phyloP scores from a whole-genome alignment of 2,113 vertebrate genomes.

The Indicator maculatus region DNA sequence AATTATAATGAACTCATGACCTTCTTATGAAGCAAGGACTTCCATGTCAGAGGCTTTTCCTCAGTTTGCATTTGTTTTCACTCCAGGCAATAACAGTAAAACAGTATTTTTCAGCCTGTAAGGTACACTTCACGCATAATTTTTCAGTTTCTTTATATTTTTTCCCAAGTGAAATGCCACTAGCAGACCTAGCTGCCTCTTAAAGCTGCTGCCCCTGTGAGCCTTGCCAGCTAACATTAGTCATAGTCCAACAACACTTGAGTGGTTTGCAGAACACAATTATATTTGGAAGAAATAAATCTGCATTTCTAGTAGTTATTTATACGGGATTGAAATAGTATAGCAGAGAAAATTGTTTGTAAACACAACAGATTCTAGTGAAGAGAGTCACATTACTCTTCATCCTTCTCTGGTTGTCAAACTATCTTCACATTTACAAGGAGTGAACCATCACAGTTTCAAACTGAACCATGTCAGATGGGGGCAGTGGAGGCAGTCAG shows the following conservation, averaged over 20 bases:
- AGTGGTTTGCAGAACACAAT: conserved; percentile 9
- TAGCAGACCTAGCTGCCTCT: neutral
- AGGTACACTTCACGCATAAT: neutral
- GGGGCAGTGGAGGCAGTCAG: neutral
- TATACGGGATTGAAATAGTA: neutral
- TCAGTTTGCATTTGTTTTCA: neutral
- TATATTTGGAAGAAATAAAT: conserved; percentile 43
- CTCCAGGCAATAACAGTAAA: neutral
- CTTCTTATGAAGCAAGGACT: neutral
- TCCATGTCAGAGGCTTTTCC: neutral
- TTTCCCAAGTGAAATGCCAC: neutral
- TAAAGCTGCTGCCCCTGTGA: neutral
- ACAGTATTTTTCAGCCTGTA: neutral
- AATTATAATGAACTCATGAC: neutral
- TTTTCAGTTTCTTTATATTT: neutral
- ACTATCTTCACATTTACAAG: neutral
- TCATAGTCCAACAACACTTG: neutral
- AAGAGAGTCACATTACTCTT: neutral
- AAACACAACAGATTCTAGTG: neutral
- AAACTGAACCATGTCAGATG: neutral
- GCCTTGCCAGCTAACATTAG: conserved; percentile 24
- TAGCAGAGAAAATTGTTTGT: neutral
- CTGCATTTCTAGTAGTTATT: conserved; percentile 50
- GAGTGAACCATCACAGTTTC: neutral
- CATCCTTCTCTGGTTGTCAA: neutral